A percentile compares a stretch with the other conserved stretches of the same genome.
phyloP scores from a whole-genome alignment of 2,113 vertebrate species.

The Phylloscopus trochiloides region DNA sequence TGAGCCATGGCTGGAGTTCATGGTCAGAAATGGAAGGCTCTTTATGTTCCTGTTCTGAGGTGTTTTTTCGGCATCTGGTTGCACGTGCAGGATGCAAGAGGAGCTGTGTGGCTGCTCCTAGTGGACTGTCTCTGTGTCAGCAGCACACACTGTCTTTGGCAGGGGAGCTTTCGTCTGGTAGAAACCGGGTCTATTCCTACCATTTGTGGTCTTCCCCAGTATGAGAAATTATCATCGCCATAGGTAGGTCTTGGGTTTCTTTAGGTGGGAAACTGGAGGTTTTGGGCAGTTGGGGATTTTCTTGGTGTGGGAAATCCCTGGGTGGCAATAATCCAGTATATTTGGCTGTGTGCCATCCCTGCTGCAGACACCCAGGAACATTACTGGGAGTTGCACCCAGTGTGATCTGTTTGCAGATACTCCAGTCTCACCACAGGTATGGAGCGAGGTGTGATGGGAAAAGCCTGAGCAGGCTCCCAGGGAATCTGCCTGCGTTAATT shows the following conservation, averaged over 20 bases:
- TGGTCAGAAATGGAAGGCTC: not conserved
- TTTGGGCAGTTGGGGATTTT: not conserved
- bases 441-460: not conserved
- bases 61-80: not conserved
- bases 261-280: not conserved
- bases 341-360: not conserved
- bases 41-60: not conserved
- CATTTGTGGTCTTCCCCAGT: not conserved
- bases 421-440: not conserved
- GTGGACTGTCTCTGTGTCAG: accelerated
- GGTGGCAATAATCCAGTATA: not conserved
- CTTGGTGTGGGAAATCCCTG: not conserved
- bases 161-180: not conserved
- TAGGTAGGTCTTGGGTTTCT: not conserved
- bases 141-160: not conserved
- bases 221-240: not conserved
- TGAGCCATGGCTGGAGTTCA: not conserved
- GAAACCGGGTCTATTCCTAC: not conserved
- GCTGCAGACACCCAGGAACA: not conserved
- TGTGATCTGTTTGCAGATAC: not conserved
- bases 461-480: not conserved
- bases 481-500: not conserved
- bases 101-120: not conserved
- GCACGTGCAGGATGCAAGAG: accelerated
- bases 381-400: not conserved